These are phyloP conservation scores for Agrypnus murinus DNA, from an alignment of 2,888 invertebrate genomes.

Conservation along the genomic window DNA sequence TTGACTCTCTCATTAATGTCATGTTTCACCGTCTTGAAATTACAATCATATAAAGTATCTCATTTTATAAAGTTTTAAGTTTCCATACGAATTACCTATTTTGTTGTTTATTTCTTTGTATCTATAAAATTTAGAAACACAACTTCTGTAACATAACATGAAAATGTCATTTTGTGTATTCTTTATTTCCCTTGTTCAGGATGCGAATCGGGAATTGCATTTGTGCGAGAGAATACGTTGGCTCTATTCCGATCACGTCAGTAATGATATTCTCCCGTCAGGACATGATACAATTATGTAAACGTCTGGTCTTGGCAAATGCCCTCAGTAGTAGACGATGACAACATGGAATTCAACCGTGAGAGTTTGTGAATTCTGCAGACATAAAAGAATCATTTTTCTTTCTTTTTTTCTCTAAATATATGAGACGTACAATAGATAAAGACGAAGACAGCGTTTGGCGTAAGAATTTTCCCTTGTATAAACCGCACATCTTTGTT, in stretches of 20 bases:
- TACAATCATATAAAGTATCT: too few species aligned
- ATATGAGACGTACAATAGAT: not conserved
- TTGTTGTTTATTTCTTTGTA: too few species aligned
- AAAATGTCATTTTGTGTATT: too few species aligned
- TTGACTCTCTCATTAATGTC: too few species aligned
- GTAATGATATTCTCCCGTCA: conserved; percentile 59
- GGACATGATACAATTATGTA: conserved; percentile 64
- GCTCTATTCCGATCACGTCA: conserved; percentile 41
- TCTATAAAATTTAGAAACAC: too few species aligned
- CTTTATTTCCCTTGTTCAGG: too few species aligned
- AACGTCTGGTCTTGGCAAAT: conserved; percentile 62
- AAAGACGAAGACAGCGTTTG: conserved; percentile 27
- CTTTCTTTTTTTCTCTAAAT: not conserved
- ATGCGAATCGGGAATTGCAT: conserved; percentile 9
- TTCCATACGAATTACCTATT: too few species aligned
- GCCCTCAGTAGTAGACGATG: conserved; percentile 44
- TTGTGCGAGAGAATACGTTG: conserved; percentile 18
- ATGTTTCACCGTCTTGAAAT: too few species aligned
- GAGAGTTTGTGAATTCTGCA: conserved; percentile 23
- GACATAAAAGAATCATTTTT: not conserved
- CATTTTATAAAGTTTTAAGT: too few species aligned
- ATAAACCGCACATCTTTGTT: conserved; percentile 59
- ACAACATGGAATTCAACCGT: conserved; percentile 39
- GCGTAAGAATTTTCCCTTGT: conserved; percentile 33
- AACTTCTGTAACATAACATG: too few species aligned